Percentiles rank a stretch among this genome's conserved stretches.
phyloP scores from a whole-genome alignment of 1,140 invertebrate genomes.

The Pantala flavescens region DNA sequence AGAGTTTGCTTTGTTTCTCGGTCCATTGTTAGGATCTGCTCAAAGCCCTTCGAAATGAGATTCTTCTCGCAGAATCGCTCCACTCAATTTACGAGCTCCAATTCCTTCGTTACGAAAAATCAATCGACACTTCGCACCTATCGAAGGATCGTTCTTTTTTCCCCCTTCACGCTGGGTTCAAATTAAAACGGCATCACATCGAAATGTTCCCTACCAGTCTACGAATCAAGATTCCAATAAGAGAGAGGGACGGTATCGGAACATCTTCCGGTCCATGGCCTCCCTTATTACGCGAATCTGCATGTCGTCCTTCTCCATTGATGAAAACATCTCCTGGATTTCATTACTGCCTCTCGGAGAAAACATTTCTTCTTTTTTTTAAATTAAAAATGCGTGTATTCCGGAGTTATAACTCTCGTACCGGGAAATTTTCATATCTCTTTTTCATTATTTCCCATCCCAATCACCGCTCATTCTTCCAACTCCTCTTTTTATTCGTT shows the following conservation, averaged over 20 bases:
- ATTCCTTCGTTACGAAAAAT: too few relatives aligned
- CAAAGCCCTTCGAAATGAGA: too few relatives aligned
- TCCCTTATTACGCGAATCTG: not conserved
- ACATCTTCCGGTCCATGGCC: not conserved
- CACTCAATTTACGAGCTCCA: too few relatives aligned
- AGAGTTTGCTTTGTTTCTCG: too few relatives aligned
- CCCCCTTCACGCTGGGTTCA: too few relatives aligned
- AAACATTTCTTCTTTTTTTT: not conserved
- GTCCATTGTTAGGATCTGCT: too few relatives aligned
- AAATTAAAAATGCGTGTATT: conserved; percentile 8
- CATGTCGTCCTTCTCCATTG: not conserved
- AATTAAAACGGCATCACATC: too few relatives aligned
- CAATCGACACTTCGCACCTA: too few relatives aligned
- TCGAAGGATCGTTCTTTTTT: too few relatives aligned
- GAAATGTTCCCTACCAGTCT: not conserved
- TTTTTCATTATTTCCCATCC: not conserved
- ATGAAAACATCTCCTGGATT: not conserved
- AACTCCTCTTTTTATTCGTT: not conserved
- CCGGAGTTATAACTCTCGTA: not conserved
- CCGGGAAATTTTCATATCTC: not conserved
- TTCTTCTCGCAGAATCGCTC: too few relatives aligned
- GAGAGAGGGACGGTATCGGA: not conserved
- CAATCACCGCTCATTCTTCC: not conserved
- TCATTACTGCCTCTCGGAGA: not conserved
- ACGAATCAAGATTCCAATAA: not conserved